A percentile compares a stretch with the other conserved stretches of the same genome.
Conservation (phyloP, 2,888 invertebrate species). For the Pecten maximus region DNA sequence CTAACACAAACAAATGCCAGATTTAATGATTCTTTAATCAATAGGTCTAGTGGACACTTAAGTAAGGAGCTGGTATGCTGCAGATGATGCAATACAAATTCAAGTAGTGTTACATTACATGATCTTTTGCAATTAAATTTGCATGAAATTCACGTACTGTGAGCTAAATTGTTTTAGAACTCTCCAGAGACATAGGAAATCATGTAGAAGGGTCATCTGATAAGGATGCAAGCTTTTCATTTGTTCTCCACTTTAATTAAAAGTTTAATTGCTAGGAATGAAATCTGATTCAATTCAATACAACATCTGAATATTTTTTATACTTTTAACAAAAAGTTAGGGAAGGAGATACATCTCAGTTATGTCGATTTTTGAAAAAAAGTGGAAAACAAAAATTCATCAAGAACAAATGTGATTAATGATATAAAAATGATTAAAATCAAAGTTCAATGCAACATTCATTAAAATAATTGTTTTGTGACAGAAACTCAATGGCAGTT, state of each 20-base stretch:
- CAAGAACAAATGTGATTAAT: neutral
- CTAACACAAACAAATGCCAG: neutral
- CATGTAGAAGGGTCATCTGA: neutral
- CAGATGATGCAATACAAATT: neutral
- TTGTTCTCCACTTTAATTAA: neutral
- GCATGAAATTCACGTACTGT: constrained; percentile 23
- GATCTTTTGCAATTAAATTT: constrained; percentile 17
- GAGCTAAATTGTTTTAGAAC: neutral
- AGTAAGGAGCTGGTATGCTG: neutral
- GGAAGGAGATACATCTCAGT: neutral
- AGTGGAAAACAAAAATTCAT: neutral
- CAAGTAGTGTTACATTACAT: neutral
- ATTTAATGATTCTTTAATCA: neutral
- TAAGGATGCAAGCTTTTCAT: neutral
- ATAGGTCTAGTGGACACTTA: neutral
- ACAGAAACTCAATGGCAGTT: neutral
- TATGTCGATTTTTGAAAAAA: neutral
- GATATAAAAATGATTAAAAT: neutral
- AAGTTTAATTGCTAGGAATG: neutral
- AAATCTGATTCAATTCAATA: neutral
- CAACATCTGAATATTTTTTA: neutral
- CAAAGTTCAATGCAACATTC: neutral
- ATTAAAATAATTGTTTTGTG: neutral
- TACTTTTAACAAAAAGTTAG: neutral
- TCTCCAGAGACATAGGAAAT: neutral